A percentile compares a stretch with the other conserved stretches of the same genome.
These are phyloP conservation scores for Apodemia hepburni DNA, from an alignment of 2,888 invertebrate genomes.

Conservation along the genomic window DNA sequence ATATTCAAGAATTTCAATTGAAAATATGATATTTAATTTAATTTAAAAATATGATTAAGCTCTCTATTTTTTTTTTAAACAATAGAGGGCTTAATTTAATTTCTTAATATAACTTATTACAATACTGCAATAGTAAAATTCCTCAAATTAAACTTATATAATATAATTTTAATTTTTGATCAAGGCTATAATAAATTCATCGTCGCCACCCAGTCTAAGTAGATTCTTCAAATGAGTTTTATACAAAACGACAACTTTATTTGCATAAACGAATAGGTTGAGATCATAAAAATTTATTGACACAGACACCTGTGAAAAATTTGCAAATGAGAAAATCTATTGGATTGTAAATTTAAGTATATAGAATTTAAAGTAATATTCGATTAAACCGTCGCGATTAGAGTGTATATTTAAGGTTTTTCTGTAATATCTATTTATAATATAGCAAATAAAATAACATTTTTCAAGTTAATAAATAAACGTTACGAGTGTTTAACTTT, in stretches of 20 bases:
- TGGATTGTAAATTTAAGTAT: constrained; percentile 51
- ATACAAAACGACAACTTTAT: constrained; percentile 43
- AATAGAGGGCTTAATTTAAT: neutral
- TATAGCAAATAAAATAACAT: no score
- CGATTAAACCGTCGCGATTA: neutral
- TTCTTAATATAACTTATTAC: neutral
- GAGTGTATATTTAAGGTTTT: neutral
- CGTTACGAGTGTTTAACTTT: constrained; percentile 21
- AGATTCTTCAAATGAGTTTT: constrained; percentile 55
- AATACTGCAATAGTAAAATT: neutral
- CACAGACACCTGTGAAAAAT: constrained; percentile 62
- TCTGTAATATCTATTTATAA: neutral
- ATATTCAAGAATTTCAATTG: no score
- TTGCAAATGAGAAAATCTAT: constrained; percentile 56
- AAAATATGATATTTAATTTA: no score
- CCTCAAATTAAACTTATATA: neutral
- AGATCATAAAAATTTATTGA: constrained; percentile 73
- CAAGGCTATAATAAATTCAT: constrained; percentile 46
- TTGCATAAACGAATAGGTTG: constrained; percentile 63
- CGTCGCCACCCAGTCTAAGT: constrained; percentile 68
- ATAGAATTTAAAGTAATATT: constrained; percentile 17
- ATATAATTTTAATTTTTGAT: constrained; percentile 10
- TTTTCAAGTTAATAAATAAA: constrained; percentile 19
- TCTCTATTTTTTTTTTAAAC: no score
- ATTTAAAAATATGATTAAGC: no score